phyloP scores from a whole-genome alignment of 1,140 invertebrate species.

The Ectropis grisescens region DNA sequence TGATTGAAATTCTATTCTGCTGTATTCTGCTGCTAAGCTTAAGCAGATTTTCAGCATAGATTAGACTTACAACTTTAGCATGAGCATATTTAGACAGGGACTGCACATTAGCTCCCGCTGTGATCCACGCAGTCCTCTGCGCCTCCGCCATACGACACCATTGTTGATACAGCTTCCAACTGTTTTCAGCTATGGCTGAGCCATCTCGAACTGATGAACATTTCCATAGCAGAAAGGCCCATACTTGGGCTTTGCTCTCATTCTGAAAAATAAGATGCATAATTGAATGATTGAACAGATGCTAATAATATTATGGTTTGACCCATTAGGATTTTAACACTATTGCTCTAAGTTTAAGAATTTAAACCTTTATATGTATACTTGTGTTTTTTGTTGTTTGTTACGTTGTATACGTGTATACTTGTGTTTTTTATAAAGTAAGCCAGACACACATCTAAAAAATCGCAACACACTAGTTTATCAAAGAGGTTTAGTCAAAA shows the following conservation, averaged over 20 bases:
- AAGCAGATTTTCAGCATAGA: no score
- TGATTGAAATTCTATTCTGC: no score
- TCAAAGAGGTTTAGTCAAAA: no score
- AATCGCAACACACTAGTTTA: no score
- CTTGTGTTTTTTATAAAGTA: no score
- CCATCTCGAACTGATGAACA: slow-evolving; percentile 73
- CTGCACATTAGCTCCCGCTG: slow-evolving; percentile 82
- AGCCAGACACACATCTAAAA: no score
- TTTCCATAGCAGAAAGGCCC: slow-evolving; percentile 88
- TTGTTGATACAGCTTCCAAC: slow-evolving; percentile 85
- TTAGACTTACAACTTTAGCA: slow-evolving; percentile 65
- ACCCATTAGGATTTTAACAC: no score
- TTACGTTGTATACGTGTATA: no score
- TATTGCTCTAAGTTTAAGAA: no score
- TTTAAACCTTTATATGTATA: no score
- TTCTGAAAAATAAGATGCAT: slow-evolving; percentile 68
- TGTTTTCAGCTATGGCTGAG: slow-evolving; percentile 66
- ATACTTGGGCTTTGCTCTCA: slow-evolving; percentile 84
- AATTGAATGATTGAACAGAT: slow-evolving; percentile 1
- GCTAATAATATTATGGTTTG: background rate
- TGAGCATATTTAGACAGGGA: slow-evolving; percentile 70
- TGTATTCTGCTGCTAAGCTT: no score
- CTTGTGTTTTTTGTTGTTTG: no score
- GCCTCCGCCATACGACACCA: slow-evolving; percentile 84
- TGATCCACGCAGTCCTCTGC: slow-evolving; percentile 81